phyloP scores from a whole-genome alignment of 2,113 vertebrate genomes.

The Cariama cristata region DNA sequence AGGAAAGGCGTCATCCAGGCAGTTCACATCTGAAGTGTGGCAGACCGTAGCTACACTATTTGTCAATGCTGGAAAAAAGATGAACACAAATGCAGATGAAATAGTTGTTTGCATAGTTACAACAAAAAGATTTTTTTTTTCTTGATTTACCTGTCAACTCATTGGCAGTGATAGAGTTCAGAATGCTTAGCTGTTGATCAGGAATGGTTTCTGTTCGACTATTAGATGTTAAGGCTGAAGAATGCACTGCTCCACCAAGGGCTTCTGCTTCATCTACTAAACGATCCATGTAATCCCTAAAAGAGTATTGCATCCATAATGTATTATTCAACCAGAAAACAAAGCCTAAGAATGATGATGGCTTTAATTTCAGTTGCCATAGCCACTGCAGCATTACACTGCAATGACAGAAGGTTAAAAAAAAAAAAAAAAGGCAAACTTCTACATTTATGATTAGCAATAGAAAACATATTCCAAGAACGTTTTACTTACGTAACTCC shows the following conservation, averaged over 20 bases:
- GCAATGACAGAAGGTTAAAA: neutral
- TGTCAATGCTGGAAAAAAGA: constrained; percentile 84
- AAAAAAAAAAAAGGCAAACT: neutral
- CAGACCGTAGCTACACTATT: constrained; percentile 91
- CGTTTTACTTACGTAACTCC: constrained; percentile 92
- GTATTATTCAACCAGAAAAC: neutral
- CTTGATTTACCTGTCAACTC: constrained; percentile 89
- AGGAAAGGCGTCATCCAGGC: constrained; percentile 89
- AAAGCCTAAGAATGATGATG: neutral
- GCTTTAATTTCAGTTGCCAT: neutral
- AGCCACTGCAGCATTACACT: neutral
- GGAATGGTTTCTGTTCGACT: constrained; percentile 85
- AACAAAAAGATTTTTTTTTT: neutral
- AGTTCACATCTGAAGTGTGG: constrained; percentile 84
- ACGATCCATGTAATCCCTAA: constrained; percentile 96
- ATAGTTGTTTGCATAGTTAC: neutral
- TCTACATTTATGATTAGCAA: neutral
- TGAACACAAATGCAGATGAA: neutral
- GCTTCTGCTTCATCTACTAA: constrained; percentile 96
- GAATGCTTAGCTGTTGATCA: constrained; percentile 91
- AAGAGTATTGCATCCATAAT: neutral
- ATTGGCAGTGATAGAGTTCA: constrained; percentile 94
- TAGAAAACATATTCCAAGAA: neutral
- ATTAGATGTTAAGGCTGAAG: constrained; percentile 85
- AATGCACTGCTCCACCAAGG: constrained; percentile 86